These are phyloP conservation scores for Tragelaphus eurycerus DNA, from an alignment of 2,797 vertebrate species.

Conservation along the genomic window DNA sequence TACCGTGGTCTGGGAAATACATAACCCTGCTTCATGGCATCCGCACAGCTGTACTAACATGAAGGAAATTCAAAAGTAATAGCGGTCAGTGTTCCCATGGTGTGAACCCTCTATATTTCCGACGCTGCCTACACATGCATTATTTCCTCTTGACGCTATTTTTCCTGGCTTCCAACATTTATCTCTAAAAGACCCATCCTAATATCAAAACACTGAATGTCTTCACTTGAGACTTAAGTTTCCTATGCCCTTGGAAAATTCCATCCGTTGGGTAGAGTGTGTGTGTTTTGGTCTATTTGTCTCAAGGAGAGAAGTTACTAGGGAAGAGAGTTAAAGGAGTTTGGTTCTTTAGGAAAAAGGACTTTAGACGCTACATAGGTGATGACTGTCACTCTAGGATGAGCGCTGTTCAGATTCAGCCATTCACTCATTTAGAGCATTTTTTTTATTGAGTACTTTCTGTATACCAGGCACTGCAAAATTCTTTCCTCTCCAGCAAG, in stretches of 20 bases:
- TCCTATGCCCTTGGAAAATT: conserved; percentile 68
- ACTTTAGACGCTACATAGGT: background rate
- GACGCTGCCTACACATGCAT: background rate
- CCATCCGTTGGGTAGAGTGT: background rate
- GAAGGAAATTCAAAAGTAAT: background rate
- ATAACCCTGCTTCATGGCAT: background rate
- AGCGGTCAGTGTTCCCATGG: background rate
- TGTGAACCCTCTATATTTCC: background rate
- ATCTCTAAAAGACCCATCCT: conserved; percentile 52
- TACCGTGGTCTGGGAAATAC: accelerated
- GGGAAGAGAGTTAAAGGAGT: background rate
- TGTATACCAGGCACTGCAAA: too few relatives aligned
- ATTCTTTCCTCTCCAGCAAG: background rate
- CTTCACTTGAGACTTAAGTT: conserved; percentile 43
- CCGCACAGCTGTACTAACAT: conserved; percentile 25
- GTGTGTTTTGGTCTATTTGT: background rate
- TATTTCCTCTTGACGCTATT: conserved; percentile 45
- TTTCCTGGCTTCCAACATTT: conserved; percentile 62
- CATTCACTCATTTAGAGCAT: background rate
- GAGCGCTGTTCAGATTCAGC: background rate
- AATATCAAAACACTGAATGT: conserved; percentile 49
- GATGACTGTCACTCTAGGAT: accelerated
- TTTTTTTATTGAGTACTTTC: background rate
- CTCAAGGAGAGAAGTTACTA: conserved; percentile 9
- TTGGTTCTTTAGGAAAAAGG: background rate